phyloP scores from a whole-genome alignment of 1,140 invertebrate species.

The Heliconius eleuchia region DNA sequence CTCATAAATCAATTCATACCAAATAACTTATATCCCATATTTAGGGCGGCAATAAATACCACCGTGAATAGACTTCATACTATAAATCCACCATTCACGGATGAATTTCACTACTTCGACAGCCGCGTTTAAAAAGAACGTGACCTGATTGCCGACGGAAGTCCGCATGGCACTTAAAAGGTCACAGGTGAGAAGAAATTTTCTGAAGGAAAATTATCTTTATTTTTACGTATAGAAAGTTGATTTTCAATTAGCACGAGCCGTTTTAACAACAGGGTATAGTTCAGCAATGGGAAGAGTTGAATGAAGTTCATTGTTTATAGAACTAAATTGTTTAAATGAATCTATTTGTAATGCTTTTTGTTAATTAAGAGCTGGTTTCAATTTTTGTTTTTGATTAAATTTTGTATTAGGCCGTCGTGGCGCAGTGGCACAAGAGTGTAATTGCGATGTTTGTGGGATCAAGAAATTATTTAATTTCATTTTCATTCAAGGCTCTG shows the following conservation, averaged over 20 bases:
- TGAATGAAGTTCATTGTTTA: constrained; percentile 63
- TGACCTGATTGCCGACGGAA: constrained; percentile 79
- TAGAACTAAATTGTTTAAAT: constrained; percentile 52
- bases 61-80: constrained; percentile 48
- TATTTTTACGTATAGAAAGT: constrained; percentile 33
- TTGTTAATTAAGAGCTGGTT: background rate
- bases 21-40: constrained; percentile 16
- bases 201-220: constrained; percentile 42
- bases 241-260: constrained; percentile 28
- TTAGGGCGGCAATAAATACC: constrained; percentile 43
- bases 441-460: too few species aligned
- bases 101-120: constrained; percentile 56
- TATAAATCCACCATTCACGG: constrained; percentile 56
- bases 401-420: too few species aligned
- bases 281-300: constrained; percentile 55
- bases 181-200: constrained; percentile 51
- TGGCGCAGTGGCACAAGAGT: too few species aligned
- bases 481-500: too few species aligned
- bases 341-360: constrained; percentile 11
- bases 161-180: constrained; percentile 58
- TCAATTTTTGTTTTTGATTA: background rate
- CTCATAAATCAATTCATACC: background rate
- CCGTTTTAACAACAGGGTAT: constrained; percentile 4
- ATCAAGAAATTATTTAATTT: too few species aligned
- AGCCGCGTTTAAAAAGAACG: constrained; percentile 73